Evolutionary conservation across 64 coral and sea anemone genomes (phyloP), one percentile per base, ranked within the genome.

Genomic region (Actinia tenebrosa): DNA sequence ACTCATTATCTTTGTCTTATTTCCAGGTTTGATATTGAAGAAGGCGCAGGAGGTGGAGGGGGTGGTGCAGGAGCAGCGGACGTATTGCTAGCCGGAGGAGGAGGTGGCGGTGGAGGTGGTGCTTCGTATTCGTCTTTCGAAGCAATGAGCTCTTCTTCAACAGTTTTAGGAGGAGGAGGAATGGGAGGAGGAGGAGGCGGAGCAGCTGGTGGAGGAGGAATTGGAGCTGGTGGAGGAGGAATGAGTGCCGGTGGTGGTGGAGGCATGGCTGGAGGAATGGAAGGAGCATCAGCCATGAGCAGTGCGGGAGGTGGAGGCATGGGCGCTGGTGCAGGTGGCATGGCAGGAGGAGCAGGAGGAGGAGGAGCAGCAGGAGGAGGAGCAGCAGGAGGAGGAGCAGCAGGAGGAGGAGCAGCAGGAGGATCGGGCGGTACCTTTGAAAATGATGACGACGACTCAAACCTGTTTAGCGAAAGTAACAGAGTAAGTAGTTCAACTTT

Each of bases 11-110:
- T 53, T 9, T 50, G 19, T 45, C 3, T 53, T n/a, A 19, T 81
- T 52, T 52, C 22, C 44, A 81, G 79, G 79, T 81, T 81, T 53
- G 79, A 81, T 23, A 81, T 81, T 22, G 79, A 81, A 53, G 79
- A 81, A 44, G 79, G 79, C 18, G 79, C 44, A 47, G 44, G 43
- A 50, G 79, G 16, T 20, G 79, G 79, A 3, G 79, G 43, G n/a
- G 79, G 45, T 20, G 79, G 79, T 3, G 79, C 1, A 52, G 50
- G 79, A 50, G 44, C 26, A 6, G 45, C 22, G 0, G 69, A 75
- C 23, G 69, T 75, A 5, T 22, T 66, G 5, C 44, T 79, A 7
- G 37, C 37, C 18, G 77, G 77, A 44, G 77, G n/a, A 19, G 78
- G 78, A 47, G 78, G 44, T n/a, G 78, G 78, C n/a, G 79, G 79